Percentiles rank a stretch among this genome's conserved stretches.
These are phyloP conservation scores for Unio pictorum DNA, from an alignment of 2,888 invertebrate species.

Conservation along the genomic window DNA sequence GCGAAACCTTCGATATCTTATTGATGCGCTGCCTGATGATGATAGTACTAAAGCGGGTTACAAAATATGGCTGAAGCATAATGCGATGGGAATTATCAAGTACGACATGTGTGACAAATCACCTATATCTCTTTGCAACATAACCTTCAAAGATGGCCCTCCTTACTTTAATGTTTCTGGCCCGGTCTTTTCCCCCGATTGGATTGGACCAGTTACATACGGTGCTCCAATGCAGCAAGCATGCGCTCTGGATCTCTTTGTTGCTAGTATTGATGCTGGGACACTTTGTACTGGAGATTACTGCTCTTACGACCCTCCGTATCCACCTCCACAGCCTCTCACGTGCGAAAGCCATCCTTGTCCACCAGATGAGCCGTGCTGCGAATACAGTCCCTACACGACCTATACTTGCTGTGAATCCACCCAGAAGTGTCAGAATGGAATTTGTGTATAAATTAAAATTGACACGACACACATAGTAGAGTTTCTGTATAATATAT, in stretches of 20 bases:
- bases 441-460: conserved; percentile 17
- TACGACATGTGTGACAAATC: conserved; percentile 38
- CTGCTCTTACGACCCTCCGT: conserved; percentile 42
- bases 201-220: conserved; percentile 43
- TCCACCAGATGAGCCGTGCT: conserved; percentile 41
- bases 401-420: conserved; percentile 49
- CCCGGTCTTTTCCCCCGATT: conserved; percentile 46
- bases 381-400: conserved; percentile 46
- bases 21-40: conserved; percentile 33
- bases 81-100: conserved; percentile 27
- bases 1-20: conserved; percentile 39
- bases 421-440: conserved; percentile 43
- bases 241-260: conserved; percentile 41
- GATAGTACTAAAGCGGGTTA: conserved; percentile 20
- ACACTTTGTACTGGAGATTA: conserved; percentile 36
- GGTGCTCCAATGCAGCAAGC: conserved; percentile 52
- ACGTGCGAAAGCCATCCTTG: conserved; percentile 49
- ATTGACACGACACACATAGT: too few relatives aligned
- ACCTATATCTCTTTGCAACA: conserved; percentile 45
- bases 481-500: too few relatives aligned
- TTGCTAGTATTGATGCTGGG: conserved; percentile 35
- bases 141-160: conserved; percentile 45
- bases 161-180: conserved; percentile 43
- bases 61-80: conserved; percentile 37
- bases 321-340: conserved; percentile 41